Conservation (phyloP, 2,888 invertebrate species). For the Drymonia ruficornis region DNA sequence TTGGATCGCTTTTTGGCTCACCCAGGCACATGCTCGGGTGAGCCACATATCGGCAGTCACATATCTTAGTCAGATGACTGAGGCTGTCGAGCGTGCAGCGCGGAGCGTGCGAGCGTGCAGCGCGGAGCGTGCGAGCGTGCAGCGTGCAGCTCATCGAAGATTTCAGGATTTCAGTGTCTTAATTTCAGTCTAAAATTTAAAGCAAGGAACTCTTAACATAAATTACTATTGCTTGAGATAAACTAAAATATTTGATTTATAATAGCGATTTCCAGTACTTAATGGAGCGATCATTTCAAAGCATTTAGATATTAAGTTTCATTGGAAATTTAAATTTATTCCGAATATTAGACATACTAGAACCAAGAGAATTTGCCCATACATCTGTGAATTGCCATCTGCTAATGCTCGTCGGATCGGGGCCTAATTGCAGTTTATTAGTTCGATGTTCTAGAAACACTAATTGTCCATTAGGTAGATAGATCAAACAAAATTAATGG, state of each 20-base stretch:
- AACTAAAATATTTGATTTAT: slow-evolving; percentile 1
- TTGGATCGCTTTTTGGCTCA: too few relatives aligned
- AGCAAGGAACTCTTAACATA: too few relatives aligned
- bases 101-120: too few relatives aligned
- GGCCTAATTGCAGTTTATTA: not conserved
- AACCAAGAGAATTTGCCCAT: not conserved
- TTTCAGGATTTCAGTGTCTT: too few relatives aligned
- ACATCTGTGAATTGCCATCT: not conserved
- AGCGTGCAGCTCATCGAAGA: too few relatives aligned
- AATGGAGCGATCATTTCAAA: not conserved
- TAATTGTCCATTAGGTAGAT: slow-evolving; percentile 1
- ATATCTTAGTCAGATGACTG: too few relatives aligned
- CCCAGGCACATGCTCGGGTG: too few relatives aligned
- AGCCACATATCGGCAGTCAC: too few relatives aligned
- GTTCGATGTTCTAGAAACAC: slow-evolving; percentile 2
- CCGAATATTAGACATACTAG: not conserved
- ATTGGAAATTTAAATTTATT: slow-evolving; percentile 2
- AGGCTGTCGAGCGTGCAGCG: too few relatives aligned
- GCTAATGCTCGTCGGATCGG: not conserved
- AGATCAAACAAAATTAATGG: not conserved
- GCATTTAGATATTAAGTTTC: not conserved
- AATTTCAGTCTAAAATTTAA: too few relatives aligned
- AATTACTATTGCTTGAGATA: not conserved
- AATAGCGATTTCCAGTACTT: not conserved
- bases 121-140: too few relatives aligned